A percentile compares a stretch with the other conserved stretches of the same genome.
These are phyloP conservation scores for Bruchidius siliquastri DNA, from an alignment of 2,888 invertebrate genomes.

Conservation along the genomic window DNA sequence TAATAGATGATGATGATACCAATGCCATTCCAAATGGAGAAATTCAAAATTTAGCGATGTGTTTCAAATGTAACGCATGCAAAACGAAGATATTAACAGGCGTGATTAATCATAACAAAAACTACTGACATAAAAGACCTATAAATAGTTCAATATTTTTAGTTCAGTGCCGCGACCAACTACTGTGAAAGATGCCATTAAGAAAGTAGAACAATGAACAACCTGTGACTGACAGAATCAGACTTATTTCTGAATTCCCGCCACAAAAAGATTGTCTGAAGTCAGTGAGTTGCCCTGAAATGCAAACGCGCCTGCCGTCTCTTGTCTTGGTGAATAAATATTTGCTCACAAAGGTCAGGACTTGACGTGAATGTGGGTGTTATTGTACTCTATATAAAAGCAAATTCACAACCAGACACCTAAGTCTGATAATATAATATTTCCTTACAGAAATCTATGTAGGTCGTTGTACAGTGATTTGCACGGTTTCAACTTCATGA, in stretches of 20 bases:
- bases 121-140: neutral
- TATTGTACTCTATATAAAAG: neutral
- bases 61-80: too few relatives aligned
- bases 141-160: neutral
- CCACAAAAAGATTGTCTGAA: neutral
- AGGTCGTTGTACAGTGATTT: neutral
- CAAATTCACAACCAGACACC: neutral
- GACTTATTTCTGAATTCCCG: neutral
- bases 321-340: neutral
- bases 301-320: neutral
- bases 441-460: neutral
- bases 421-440: neutral
- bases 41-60: too few relatives aligned
- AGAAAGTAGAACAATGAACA: neutral
- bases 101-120: neutral
- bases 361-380: neutral
- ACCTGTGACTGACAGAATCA: neutral
- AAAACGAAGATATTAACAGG: neutral
- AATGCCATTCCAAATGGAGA: too few relatives aligned
- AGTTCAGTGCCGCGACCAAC: neutral
- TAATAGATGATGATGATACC: too few relatives aligned
- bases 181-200: neutral
- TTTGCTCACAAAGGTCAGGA: neutral
- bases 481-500: too few relatives aligned
- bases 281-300: too few relatives aligned